Evolutionary conservation across 2,797 vertebrate species (phyloP).

Genomic region (Poecilia picta): DNA sequence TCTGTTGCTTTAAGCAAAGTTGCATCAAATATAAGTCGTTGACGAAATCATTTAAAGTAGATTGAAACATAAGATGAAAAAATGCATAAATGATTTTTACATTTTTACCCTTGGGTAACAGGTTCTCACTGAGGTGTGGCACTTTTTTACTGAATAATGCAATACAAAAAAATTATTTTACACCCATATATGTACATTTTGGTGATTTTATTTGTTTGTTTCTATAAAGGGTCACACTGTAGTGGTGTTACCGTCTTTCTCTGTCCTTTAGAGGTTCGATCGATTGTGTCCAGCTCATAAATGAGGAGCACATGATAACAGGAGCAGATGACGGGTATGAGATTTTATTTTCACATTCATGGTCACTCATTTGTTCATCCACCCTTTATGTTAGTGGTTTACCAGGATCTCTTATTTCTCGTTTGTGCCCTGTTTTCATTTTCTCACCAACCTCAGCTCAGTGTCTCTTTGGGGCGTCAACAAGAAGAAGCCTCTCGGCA

Average conservation of each 20-base stretch:
- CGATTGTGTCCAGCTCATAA: conserved; percentile 95
- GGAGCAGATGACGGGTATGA: conserved; percentile 94
- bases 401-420: conserved; percentile 19
- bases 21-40: background rate
- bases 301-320: conserved; percentile 95
- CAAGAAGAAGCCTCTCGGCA: conserved; percentile 90
- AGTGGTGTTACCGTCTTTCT: conserved; percentile 1
- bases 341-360: background rate
- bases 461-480: conserved; percentile 92
- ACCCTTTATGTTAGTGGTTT: background rate
- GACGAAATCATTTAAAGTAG: background rate
- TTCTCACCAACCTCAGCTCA: conserved; percentile 81
- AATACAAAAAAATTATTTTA: background rate
- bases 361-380: background rate
- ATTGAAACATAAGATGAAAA: background rate
- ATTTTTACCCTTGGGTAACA: background rate
- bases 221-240: background rate
- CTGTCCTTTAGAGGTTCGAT: conserved; percentile 87
- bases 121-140: background rate
- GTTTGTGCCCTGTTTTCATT: conserved; percentile 52
- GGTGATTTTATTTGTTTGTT: background rate
- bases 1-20: background rate
- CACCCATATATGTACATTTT: background rate
- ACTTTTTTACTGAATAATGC: background rate
- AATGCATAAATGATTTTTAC: background rate